Evolutionary conservation across 2,888 invertebrate genomes (phyloP).

Genomic region (Ptilodon capucinus): DNA sequence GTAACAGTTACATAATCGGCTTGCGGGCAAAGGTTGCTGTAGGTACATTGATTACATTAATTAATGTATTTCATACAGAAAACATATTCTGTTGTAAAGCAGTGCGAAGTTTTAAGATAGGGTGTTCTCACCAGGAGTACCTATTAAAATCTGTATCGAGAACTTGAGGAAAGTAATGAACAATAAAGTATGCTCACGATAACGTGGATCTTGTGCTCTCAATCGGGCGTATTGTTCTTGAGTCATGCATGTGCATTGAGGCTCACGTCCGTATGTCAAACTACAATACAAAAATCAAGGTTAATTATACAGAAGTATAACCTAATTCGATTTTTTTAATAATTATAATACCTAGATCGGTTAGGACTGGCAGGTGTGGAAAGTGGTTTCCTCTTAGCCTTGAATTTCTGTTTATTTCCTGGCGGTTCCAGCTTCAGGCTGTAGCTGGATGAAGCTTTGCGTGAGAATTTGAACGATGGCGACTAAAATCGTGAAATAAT

Average conservation of each 20-base stretch:
- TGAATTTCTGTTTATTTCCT: slow-evolving; percentile 92
- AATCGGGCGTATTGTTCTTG: slow-evolving; percentile 95
- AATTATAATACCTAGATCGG: slow-evolving; percentile 80
- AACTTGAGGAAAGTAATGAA: neutral
- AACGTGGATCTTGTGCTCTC: slow-evolving; percentile 92
- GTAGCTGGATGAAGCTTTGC: slow-evolving; percentile 98
- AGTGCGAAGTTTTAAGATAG: too few species aligned
- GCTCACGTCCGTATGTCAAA: slow-evolving; percentile 85
- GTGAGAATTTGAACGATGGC: slow-evolving; percentile 98
- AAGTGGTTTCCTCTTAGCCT: slow-evolving; percentile 93
- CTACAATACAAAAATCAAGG: slow-evolving; percentile 41
- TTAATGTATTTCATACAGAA: too few species aligned
- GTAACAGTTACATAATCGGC: too few species aligned
- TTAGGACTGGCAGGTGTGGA: slow-evolving; percentile 97
- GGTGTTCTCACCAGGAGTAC: too few species aligned
- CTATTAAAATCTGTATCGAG: too few species aligned
- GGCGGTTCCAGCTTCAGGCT: slow-evolving; percentile 96
- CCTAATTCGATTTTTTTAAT: neutral
- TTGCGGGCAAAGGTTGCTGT: too few species aligned
- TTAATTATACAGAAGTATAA: neutral
- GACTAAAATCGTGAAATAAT: slow-evolving; percentile 86
- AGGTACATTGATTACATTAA: too few species aligned
- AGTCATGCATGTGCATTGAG: slow-evolving; percentile 97
- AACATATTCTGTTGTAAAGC: too few species aligned
- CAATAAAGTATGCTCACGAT: slow-evolving; percentile 76